Conservation (phyloP, 2,888 invertebrate species). For the Dichetophora obliterata region DNA sequence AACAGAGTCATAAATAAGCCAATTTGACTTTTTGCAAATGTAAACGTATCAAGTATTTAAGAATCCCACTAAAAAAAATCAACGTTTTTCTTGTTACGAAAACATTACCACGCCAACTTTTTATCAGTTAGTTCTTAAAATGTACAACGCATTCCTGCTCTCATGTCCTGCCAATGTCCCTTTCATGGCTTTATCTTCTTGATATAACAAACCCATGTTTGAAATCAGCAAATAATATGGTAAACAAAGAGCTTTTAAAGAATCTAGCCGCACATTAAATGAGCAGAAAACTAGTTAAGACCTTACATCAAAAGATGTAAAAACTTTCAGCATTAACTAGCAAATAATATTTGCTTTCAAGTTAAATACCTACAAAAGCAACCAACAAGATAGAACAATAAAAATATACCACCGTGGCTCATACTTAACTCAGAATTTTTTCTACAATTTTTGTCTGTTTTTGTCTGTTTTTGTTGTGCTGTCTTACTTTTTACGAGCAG, state of each 20-base stretch:
- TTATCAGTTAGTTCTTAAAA: too few species aligned
- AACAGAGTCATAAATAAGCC: too few species aligned
- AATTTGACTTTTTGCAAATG: too few species aligned
- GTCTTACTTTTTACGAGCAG: conserved; percentile 3
- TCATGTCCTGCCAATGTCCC: too few species aligned
- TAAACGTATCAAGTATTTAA: too few species aligned
- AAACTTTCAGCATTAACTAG: conserved; percentile 16
- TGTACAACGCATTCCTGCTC: too few species aligned
- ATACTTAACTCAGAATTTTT: neutral
- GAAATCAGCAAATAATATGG: neutral
- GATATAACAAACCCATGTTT: neutral
- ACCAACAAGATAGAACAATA: neutral
- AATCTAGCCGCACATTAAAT: neutral
- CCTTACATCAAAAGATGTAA: neutral
- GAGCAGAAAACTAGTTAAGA: neutral
- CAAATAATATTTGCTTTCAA: conserved; percentile 28
- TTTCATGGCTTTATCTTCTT: too few species aligned
- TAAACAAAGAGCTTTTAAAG: neutral
- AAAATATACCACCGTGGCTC: neutral
- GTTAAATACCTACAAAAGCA: neutral
- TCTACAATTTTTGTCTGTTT: neutral
- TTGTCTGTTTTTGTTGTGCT: neutral
- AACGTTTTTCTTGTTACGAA: too few species aligned
- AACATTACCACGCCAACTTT: too few species aligned
- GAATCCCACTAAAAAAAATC: too few species aligned